Conservation (phyloP, 37 sponge, comb jelly and placozoan species). For the Chondrosia reniformis region DNA sequence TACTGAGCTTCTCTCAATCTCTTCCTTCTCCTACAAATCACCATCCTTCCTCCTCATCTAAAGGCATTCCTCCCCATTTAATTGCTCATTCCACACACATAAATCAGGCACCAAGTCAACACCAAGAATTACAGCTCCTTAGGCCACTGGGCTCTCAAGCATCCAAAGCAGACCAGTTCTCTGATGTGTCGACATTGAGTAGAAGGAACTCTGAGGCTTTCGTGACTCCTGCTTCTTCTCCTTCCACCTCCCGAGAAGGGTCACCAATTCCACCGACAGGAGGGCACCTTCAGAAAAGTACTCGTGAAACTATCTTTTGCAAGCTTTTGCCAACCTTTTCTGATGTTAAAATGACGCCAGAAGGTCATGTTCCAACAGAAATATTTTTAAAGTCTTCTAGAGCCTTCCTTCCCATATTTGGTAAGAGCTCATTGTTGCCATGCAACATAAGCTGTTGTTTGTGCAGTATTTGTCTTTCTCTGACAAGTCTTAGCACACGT, state of each 20-base stretch:
- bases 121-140: not conserved
- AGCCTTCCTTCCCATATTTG: slow-evolving; percentile 68
- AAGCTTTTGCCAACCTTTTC: slow-evolving; percentile 44
- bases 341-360: slow-evolving; percentile 33
- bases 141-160: not conserved
- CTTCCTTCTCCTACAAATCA: not conserved
- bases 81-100: not conserved
- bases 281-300: not conserved
- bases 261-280: not conserved
- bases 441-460: too few species aligned
- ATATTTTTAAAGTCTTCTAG: slow-evolving; percentile 53
- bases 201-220: slow-evolving; percentile 1
- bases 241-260: slow-evolving; percentile 10
- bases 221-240: slow-evolving; percentile 37
- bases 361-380: slow-evolving; percentile 49
- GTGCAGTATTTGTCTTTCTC: too few species aligned
- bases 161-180: not conserved
- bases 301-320: slow-evolving; percentile 56
- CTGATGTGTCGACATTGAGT: not conserved
- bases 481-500: too few species aligned
- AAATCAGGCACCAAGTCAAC: not conserved
- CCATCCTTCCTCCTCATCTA: slow-evolving; percentile 4
- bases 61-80: not conserved
- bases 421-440: slow-evolving; percentile 24
- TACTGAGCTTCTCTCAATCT: not conserved